These are phyloP conservation scores for Zygothrica quintamaculata DNA, from an alignment of 2,888 invertebrate genomes.

Conservation along the genomic window DNA sequence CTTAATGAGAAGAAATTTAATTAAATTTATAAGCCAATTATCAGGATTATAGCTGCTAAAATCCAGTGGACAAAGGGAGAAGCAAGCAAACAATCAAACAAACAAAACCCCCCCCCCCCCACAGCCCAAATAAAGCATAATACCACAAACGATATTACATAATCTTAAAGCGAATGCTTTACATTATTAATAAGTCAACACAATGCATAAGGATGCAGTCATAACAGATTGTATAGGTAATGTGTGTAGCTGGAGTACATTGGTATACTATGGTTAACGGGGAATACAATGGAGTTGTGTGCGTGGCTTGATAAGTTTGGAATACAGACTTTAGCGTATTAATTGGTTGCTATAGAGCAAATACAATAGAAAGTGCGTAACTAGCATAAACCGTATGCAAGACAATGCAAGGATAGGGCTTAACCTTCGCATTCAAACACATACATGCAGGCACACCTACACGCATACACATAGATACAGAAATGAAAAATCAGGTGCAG, in stretches of 20 bases:
- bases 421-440: not conserved
- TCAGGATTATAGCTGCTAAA: not conserved
- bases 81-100: not conserved
- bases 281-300: too few species aligned
- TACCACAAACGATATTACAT: constrained; percentile 58
- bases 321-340: too few species aligned
- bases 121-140: constrained; percentile 53
- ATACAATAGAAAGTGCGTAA: not conserved
- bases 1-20: too few species aligned
- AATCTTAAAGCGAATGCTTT: constrained; percentile 48
- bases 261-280: too few species aligned
- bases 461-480: not conserved
- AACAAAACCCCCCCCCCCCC: too few species aligned
- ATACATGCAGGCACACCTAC: too few species aligned
- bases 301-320: too few species aligned
- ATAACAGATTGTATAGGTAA: not conserved
- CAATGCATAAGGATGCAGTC: constrained; percentile 11
- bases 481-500: too few species aligned
- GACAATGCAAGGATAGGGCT: constrained; percentile 18
- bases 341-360: too few species aligned
- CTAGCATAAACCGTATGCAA: constrained; percentile 12
- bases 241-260: too few species aligned
- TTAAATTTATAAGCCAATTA: not conserved
- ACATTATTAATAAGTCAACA: constrained; percentile 51
- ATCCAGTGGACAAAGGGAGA: not conserved